These are phyloP conservation scores for Drosophila ironensis DNA, from an alignment of 1,140 invertebrate genomes.

Conservation along the genomic window DNA sequence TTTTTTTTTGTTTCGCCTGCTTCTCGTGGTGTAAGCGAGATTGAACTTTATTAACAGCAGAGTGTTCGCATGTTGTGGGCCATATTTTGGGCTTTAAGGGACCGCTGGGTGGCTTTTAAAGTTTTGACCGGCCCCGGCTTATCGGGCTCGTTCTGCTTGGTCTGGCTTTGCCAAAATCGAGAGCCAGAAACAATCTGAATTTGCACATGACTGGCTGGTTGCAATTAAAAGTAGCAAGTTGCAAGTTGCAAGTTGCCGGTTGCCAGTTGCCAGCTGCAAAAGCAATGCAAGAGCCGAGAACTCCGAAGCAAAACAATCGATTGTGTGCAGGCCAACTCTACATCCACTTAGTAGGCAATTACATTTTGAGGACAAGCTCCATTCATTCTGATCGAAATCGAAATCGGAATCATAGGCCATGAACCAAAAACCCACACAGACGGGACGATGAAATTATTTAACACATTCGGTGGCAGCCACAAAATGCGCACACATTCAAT, in stretches of 20 bases:
- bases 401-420: slow-evolving; percentile 31
- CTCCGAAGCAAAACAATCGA: slow-evolving; percentile 23
- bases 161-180: slow-evolving; percentile 13
- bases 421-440: slow-evolving; percentile 11
- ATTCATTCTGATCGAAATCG: slow-evolving; percentile 1
- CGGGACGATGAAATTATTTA: slow-evolving; percentile 19
- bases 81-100: slow-evolving; percentile 23
- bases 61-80: no score
- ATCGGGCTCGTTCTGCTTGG: slow-evolving; percentile 42
- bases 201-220: slow-evolving; percentile 39
- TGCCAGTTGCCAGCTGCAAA: no score
- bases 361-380: slow-evolving; percentile 21
- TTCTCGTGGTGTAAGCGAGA: slow-evolving; percentile 19
- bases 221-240: slow-evolving; percentile 46
- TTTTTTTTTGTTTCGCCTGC: not conserved
- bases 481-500: slow-evolving; percentile 56
- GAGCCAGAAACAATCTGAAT: slow-evolving; percentile 29
- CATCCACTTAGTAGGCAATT: slow-evolving; percentile 49
- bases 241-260: no score
- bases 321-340: not conserved
- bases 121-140: not conserved
- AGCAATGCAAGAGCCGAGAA: no score
- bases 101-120: slow-evolving; percentile 9
- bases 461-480: slow-evolving; percentile 25
- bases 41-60: slow-evolving; percentile 48